Evolutionary conservation across 2,113 vertebrate species (phyloP).

Genomic region (Ochotona princeps): DNA sequence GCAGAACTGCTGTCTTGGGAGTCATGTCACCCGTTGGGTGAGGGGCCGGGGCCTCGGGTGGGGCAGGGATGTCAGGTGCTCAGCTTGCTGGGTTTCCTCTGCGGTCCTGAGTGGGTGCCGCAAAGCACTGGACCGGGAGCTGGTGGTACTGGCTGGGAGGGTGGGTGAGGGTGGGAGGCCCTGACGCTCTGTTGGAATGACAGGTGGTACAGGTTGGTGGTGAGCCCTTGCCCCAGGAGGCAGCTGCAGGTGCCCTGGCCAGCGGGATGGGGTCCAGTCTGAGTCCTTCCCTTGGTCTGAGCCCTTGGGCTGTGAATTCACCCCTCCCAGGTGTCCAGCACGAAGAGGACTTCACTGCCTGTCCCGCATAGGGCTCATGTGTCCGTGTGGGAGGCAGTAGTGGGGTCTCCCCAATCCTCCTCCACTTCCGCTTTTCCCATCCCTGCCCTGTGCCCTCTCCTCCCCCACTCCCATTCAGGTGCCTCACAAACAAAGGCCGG

Average conservation of each 20-base stretch:
- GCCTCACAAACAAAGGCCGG: too few species aligned
- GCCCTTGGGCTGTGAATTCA: not conserved
- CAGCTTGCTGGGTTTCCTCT: too few species aligned
- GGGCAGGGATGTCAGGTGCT: too few species aligned
- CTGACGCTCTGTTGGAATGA: not conserved
- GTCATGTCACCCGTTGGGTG: not conserved
- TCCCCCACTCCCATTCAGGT: too few species aligned
- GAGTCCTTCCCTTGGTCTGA: not conserved
- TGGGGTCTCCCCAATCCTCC: too few species aligned
- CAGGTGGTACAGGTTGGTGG: too few species aligned
- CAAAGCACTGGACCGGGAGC: too few species aligned
- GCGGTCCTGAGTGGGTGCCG: too few species aligned
- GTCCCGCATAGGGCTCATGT: fast-evolving
- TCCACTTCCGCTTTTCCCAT: fast-evolving
- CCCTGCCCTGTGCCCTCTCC: too few species aligned
- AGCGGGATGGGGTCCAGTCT: not conserved
- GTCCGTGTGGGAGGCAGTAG: too few species aligned
- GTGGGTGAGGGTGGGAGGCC: not conserved
- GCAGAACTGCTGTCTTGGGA: not conserved
- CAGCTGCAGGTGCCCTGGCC: not conserved
- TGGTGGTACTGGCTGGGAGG: too few species aligned
- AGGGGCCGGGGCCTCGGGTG: too few species aligned
- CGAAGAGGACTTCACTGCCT: not conserved
- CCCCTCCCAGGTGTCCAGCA: not conserved
- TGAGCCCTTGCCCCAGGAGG: not conserved